Conservation (phyloP, 1,140 invertebrate species). For the Colletes latitarsis region DNA sequence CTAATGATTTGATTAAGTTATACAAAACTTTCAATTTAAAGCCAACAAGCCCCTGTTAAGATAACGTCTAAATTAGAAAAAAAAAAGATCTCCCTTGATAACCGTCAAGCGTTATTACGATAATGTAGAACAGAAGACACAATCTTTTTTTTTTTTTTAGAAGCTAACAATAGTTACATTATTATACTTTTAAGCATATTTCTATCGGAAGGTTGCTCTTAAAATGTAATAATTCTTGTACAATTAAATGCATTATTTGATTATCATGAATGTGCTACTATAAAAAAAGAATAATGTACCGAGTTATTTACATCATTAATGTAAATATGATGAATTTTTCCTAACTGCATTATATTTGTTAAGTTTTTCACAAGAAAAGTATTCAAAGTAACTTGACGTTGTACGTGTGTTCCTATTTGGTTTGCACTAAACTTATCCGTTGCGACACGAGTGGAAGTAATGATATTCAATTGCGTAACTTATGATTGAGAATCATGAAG, state of each 20-base stretch:
- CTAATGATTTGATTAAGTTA: not conserved
- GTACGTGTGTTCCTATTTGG: not conserved
- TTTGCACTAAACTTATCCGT: not conserved
- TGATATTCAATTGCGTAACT: conserved; percentile 1
- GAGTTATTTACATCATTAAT: conserved; percentile 35
- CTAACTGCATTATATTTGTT: not conserved
- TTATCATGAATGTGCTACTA: not conserved
- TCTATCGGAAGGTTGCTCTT: not conserved
- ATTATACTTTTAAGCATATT: not conserved
- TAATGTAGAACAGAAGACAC: not conserved
- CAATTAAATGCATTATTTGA: conserved; percentile 31
- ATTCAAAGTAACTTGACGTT: not conserved
- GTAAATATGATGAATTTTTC: conserved; percentile 21
- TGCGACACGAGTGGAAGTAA: not conserved
- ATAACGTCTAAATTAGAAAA: not conserved
- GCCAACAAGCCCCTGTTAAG: not conserved
- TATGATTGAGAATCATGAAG: not conserved
- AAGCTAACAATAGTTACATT: not conserved
- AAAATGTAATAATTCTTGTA: not conserved
- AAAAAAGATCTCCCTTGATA: not conserved
- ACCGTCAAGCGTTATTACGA: not conserved
- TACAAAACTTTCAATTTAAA: not conserved
- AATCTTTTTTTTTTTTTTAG: not conserved
- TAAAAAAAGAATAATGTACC: conserved; percentile 8
- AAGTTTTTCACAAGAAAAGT: not conserved